Evolutionary conservation across 2,888 invertebrate genomes (phyloP), one percentile per base, ranked within the genome.

Genomic region (Druceiella hillmani): DNA sequence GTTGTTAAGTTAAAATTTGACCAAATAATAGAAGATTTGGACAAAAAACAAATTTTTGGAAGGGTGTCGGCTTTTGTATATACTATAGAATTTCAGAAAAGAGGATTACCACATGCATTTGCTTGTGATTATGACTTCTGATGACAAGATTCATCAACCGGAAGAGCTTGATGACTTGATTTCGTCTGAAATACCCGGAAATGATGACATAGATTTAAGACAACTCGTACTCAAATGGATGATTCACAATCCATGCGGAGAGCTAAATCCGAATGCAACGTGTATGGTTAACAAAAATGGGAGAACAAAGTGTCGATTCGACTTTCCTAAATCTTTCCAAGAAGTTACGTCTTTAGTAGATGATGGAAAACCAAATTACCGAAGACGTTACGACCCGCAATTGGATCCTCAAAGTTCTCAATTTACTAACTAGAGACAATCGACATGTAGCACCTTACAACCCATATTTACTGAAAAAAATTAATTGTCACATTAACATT

Each of bases 261-360:
- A 40, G 25, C 43, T 40, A 33, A 40, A 40, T 40, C 36, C 43
- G 26, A 40, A 40, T 37, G 37, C 37, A 43, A 38, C 30, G 33
- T 38, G 32, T 56, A 9, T 46, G 51, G 36, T 43, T 54, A 17
- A 51, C 51, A 15, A 57, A 59, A 48, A n/a, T n/a, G n/a, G n/a
- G n/a, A n/a, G n/a, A n/a, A n/a, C n/a, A n/a, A n/a, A n/a, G n/a
- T n/a, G n/a, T n/a, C n/a, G n/a, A n/a, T n/a, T n/a, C n/a, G n/a
- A n/a, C n/a, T n/a, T n/a, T n/a, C n/a, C n/a, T n/a, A n/a, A n/a
- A n/a, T n/a, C n/a, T n/a, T n/a, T n/a, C n/a, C n/a, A n/a, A n/a
- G n/a, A n/a, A n/a, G n/a, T n/a, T n/a, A n/a, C n/a, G n/a, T n/a
- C n/a, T n/a, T n/a, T n/a, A n/a, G n/a, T n/a, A n/a, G n/a, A n/a